Conservation (phyloP, 2,797 vertebrate genomes). For the Brachymystax lenok region DNA sequence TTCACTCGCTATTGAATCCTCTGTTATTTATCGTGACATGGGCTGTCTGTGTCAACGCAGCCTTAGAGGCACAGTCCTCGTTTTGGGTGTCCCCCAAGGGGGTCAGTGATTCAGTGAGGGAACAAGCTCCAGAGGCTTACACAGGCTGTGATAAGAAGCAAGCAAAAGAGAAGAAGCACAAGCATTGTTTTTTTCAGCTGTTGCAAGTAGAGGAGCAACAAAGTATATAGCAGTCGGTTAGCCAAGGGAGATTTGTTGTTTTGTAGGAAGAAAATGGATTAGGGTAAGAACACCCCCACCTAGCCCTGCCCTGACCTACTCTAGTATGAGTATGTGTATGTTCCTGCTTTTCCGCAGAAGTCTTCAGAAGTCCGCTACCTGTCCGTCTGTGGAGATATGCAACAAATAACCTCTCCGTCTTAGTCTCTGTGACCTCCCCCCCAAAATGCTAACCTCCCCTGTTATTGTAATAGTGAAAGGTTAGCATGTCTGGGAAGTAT, state of each 20-base stretch:
- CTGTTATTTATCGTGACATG: too few relatives aligned
- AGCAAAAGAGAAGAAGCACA: not conserved
- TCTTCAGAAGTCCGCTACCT: not conserved
- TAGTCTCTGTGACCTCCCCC: slow-evolving; percentile 14
- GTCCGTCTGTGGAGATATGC: not conserved
- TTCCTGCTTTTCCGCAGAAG: not conserved
- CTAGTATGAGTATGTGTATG: not conserved
- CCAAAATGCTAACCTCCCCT: too few relatives aligned
- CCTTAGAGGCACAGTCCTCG: too few relatives aligned
- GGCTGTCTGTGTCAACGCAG: too few relatives aligned
- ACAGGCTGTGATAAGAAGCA: not conserved
- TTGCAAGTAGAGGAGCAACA: not conserved
- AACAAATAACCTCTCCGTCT: slow-evolving; percentile 1
- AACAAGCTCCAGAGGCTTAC: slow-evolving; percentile 5
- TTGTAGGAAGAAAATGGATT: not conserved
- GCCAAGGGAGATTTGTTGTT: not conserved
- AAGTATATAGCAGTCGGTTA: not conserved
- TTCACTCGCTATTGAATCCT: too few relatives aligned
- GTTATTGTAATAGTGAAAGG: too few relatives aligned
- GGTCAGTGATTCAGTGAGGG: slow-evolving; percentile 45
- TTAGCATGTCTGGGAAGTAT: too few relatives aligned
- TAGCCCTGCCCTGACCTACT: not conserved
- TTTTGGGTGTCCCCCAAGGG: too few relatives aligned
- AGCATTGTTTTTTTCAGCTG: not conserved
- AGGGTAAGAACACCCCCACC: not conserved